phyloP scores from a whole-genome alignment of 2,797 vertebrate genomes.

The Tachyglossus aculeatus region DNA sequence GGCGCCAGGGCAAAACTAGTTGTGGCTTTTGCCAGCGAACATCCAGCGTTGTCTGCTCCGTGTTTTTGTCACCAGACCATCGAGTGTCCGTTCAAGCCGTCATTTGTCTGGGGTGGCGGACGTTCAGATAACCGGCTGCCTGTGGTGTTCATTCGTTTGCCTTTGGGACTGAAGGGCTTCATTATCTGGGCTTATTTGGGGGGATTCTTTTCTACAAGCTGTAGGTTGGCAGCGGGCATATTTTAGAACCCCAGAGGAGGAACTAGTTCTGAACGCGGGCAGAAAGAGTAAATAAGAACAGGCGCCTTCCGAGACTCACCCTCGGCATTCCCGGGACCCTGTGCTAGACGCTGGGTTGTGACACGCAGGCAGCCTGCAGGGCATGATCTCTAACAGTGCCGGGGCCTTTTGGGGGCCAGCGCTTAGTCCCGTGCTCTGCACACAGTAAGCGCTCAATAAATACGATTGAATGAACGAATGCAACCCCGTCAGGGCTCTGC shows the following conservation, averaged over 20 bases:
- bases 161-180: neutral
- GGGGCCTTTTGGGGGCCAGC: neutral
- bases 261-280: neutral
- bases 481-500: neutral
- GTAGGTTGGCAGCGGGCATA: neutral
- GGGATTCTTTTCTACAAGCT: neutral
- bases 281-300: neutral
- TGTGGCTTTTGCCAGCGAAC: too few relatives aligned
- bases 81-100: too few relatives aligned
- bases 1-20: too few relatives aligned
- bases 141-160: neutral
- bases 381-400: neutral
- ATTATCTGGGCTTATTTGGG: neutral
- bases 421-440: neutral
- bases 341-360: neutral
- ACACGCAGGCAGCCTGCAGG: neutral
- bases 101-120: too few relatives aligned
- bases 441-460: too few relatives aligned
- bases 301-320: neutral
- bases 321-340: neutral
- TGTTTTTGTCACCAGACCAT: too few relatives aligned
- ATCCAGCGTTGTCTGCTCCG: too few relatives aligned
- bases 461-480: too few relatives aligned
- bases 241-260: slow-evolving; percentile 1
- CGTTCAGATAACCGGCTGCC: too few relatives aligned